These are phyloP conservation scores for Gonioctena quinquepunctata DNA, from an alignment of 1,140 invertebrate species.

Conservation along the genomic window DNA sequence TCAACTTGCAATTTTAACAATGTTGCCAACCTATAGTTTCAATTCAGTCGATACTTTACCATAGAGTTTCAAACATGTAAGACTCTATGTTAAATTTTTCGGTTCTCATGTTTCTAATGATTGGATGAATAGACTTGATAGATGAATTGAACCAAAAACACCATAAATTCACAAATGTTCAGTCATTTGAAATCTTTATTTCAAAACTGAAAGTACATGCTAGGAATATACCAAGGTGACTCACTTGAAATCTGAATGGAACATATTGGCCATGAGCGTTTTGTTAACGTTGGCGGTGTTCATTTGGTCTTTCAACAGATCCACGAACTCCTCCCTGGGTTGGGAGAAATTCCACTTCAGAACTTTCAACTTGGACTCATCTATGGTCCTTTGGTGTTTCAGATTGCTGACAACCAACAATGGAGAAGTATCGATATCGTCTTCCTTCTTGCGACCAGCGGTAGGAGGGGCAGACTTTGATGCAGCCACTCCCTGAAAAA, in stretches of 20 bases:
- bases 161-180: too few species aligned
- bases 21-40: too few species aligned
- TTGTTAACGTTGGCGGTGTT: slow-evolving; percentile 83
- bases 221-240: background rate
- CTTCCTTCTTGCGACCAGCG: slow-evolving; percentile 76
- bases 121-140: too few species aligned
- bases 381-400: slow-evolving; percentile 88
- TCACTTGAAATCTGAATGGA: slow-evolving; percentile 88
- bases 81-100: too few species aligned
- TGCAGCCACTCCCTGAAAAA: slow-evolving; percentile 28
- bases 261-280: slow-evolving; percentile 86
- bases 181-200: too few species aligned
- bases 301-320: slow-evolving; percentile 92
- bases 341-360: slow-evolving; percentile 97
- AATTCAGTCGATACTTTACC: too few species aligned
- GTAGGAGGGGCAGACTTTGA: slow-evolving; percentile 47
- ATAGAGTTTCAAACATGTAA: too few species aligned
- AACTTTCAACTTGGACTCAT: slow-evolving; percentile 90
- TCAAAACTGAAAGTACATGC: too few species aligned
- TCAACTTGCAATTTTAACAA: too few species aligned
- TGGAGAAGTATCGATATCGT: slow-evolving; percentile 82
- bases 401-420: slow-evolving; percentile 81
- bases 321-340: slow-evolving; percentile 91
- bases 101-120: too few species aligned
- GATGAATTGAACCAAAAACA: too few species aligned